Base-by-base conservation (phyloP, 2,888 invertebrate species). In the Lepidocyrtoides sp. region DNA sequence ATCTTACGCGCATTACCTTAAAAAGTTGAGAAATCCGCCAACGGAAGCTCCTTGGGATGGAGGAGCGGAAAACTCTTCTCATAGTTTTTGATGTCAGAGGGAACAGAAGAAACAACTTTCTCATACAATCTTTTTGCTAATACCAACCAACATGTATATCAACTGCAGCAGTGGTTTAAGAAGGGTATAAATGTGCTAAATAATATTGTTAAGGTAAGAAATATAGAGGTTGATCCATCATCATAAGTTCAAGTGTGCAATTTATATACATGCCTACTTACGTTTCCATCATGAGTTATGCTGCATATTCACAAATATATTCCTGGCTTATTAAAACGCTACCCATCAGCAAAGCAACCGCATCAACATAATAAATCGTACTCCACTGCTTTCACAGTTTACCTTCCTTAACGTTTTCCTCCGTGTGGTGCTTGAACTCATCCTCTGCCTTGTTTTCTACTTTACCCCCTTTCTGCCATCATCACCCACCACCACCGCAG, bases 141-240 rank as follows among this genome's bases (percentile, higher is more conserved):
- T 82, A 82, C n/a, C n/a, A n/a, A n/a, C n/a, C n/a, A 82, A 82
- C 41, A 41, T 82, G 82, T 60, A 82, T 57, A 79, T 26, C 48
- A 57, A 63, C 69, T 17, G 69, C 69, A 63, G 63, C 10, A 63
- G 63, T 63, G 10, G 20, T 5, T 4, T n/a, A n/a, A n/a, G 36
- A 4, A 36, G 36, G 63, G 1, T 2, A n/a, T 10, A 69, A 36
- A 32, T 17, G 12, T 36, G 36, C 69, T 32, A 69, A 69, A 69
- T 36, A 69, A 69, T 69, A 36, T 69, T 69, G n/a, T n/a, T n/a
- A n/a, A n/a, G n/a, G n/a, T n/a, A n/a, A n/a, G n/a, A n/a, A n/a
- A 36, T 32, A 69, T n/a, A 69, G 36, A 12, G 69, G 36, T 69
- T 69, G 69, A 69, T 32, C 69, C 69, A n/a, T 69, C 32, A 32